These are phyloP conservation scores for Callipepla californica DNA, from an alignment of 2,113 vertebrate species.

Conservation along the genomic window DNA sequence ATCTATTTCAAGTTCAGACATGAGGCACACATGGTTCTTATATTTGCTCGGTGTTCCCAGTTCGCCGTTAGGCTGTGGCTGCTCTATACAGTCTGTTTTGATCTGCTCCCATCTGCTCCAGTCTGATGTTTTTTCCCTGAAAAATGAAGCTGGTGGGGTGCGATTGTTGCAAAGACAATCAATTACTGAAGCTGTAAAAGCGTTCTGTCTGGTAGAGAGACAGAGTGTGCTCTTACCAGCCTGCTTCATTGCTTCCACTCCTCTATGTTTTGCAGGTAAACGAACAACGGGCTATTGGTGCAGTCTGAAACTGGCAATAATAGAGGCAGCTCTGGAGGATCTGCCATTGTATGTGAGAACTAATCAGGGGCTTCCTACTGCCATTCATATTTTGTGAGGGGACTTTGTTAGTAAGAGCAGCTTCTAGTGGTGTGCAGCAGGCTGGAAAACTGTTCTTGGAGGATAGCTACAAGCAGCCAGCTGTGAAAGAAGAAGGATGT, in stretches of 20 bases:
- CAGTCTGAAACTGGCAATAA: neutral
- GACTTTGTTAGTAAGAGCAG: neutral
- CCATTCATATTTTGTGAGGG: neutral
- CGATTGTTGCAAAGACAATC: slow-evolving; percentile 44
- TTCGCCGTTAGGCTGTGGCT: slow-evolving; percentile 12
- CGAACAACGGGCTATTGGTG: neutral
- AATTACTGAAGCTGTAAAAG: slow-evolving; percentile 33
- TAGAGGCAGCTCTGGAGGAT: neutral
- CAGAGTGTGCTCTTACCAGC: neutral
- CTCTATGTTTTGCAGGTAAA: neutral
- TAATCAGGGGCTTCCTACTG: neutral
- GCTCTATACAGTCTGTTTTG: slow-evolving; percentile 61
- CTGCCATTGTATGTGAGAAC: neutral
- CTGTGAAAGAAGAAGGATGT: rapidly evolving
- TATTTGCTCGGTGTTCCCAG: slow-evolving; percentile 40
- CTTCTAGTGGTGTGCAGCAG: rapidly evolving
- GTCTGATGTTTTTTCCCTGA: neutral
- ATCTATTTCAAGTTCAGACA: slow-evolving; percentile 10
- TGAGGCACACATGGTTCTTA: neutral
- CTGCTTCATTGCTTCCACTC: neutral
- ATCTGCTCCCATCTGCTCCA: slow-evolving; percentile 61
- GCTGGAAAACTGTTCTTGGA: neutral
- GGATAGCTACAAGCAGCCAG: neutral
- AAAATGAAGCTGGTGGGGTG: slow-evolving; percentile 34
- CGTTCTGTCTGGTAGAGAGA: neutral